A percentile compares a stretch with the other conserved stretches of the same genome.
phyloP scores from a whole-genome alignment of 2,888 invertebrate species.

The Platycheirus rosarum region DNA sequence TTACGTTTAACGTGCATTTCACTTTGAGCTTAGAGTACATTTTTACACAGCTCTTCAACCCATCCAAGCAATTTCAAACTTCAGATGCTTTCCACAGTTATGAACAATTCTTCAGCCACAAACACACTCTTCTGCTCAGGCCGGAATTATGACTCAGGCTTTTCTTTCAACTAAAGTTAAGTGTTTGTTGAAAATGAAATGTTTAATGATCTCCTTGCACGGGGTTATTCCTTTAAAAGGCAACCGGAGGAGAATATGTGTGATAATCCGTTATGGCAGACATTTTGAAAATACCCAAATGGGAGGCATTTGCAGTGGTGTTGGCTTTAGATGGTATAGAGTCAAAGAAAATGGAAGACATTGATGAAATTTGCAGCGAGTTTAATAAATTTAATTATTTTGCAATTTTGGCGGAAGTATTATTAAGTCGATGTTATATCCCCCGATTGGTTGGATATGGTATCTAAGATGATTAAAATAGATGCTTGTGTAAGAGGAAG shows the following conservation, averaged over 20 bases:
- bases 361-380: no score
- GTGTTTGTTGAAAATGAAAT: conserved; percentile 35
- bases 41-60: conserved; percentile 36
- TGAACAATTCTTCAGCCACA: conserved; percentile 49
- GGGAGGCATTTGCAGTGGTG: no score
- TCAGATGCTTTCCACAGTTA: conserved; percentile 41
- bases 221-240: conserved; percentile 10
- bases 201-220: conserved; percentile 20
- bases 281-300: no score
- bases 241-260: neutral
- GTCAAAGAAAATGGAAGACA: no score
- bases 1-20: conserved; percentile 35
- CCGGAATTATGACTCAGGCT: conserved; percentile 8
- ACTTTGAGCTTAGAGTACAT: conserved; percentile 33
- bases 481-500: no score
- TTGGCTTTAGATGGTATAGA: no score
- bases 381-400: no score
- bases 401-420: no score
- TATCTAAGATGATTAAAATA: no score
- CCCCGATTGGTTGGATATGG: no score
- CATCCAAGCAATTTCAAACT: conserved; percentile 52
- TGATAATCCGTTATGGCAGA: no score
- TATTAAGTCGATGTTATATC: no score
- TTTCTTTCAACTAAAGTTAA: conserved; percentile 19
- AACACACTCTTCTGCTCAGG: conserved; percentile 33